These are phyloP conservation scores for Bradypodion pumilum DNA, from an alignment of 2,797 vertebrate species.

Conservation along the genomic window DNA sequence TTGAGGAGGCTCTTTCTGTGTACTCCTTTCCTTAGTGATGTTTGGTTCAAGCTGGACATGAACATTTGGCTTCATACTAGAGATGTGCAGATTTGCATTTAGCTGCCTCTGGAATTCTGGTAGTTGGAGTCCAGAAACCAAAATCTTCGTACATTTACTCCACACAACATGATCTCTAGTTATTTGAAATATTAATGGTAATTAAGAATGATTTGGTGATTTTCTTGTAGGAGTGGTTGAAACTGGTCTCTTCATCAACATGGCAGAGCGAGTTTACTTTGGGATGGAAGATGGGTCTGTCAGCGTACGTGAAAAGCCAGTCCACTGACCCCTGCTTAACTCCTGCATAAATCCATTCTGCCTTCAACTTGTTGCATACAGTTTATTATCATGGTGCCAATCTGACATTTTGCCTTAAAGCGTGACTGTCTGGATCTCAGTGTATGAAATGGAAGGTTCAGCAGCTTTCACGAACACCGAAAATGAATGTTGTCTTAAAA, in stretches of 20 bases:
- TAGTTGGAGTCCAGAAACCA: no score
- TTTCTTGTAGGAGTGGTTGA: conserved; percentile 89
- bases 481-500: conserved; percentile 62
- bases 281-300: conserved; percentile 95
- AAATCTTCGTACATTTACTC: not conserved
- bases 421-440: conserved; percentile 42
- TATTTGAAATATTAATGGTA: not conserved
- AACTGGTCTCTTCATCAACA: conserved; percentile 93
- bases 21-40: not conserved
- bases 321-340: conserved; percentile 66
- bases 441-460: conserved; percentile 7
- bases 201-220: not conserved
- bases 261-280: conserved; percentile 94
- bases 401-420: conserved; percentile 74
- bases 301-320: conserved; percentile 78
- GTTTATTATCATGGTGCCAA: conserved; percentile 56
- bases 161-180: not conserved
- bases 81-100: no score
- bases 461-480: conserved; percentile 49
- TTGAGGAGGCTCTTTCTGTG: no score
- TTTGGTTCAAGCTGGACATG: not conserved
- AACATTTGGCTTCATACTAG: not conserved
- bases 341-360: not conserved
- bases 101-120: no score
- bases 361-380: conserved; percentile 20